A percentile compares a stretch with the other conserved stretches of the same genome.
These are phyloP conservation scores for Ornithorhynchus anatinus DNA, from an alignment of 2,113 vertebrate species.

Conservation along the genomic window DNA sequence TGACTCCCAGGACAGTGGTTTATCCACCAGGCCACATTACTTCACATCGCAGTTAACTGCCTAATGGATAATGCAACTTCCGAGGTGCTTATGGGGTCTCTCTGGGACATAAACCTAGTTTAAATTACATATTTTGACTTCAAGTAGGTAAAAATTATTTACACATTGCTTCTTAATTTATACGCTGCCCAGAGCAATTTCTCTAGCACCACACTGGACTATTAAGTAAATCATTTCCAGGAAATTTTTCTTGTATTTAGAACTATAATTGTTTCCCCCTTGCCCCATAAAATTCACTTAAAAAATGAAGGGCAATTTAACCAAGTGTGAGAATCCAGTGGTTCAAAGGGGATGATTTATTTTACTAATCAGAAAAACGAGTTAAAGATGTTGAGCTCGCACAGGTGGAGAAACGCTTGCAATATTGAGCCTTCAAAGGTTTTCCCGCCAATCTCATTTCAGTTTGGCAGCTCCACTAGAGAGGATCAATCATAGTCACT, in stretches of 20 bases:
- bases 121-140: conserved; percentile 37
- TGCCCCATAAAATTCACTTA: conserved; percentile 19
- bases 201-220: conserved; percentile 19
- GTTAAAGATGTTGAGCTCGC: too few relatives aligned
- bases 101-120: conserved; percentile 15
- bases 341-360: not conserved
- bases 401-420: not conserved
- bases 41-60: too few relatives aligned
- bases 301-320: not conserved
- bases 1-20: too few relatives aligned
- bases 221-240: conserved; percentile 2
- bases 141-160: conserved; percentile 37
- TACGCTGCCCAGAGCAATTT: conserved; percentile 51
- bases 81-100: conserved; percentile 7
- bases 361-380: not conserved
- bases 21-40: too few relatives aligned
- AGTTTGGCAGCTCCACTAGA: too few relatives aligned
- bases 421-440: too few relatives aligned
- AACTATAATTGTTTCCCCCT: too few relatives aligned
- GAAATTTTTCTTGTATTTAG: conserved; percentile 17
- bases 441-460: too few relatives aligned
- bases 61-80: conserved; percentile 6
- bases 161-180: conserved; percentile 45
- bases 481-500: too few relatives aligned
- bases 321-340: too few relatives aligned